Evolutionary conservation across 2,888 invertebrate genomes (phyloP), one percentile per base, ranked within the genome.

Genomic region (Sepiola atlantica): DNA sequence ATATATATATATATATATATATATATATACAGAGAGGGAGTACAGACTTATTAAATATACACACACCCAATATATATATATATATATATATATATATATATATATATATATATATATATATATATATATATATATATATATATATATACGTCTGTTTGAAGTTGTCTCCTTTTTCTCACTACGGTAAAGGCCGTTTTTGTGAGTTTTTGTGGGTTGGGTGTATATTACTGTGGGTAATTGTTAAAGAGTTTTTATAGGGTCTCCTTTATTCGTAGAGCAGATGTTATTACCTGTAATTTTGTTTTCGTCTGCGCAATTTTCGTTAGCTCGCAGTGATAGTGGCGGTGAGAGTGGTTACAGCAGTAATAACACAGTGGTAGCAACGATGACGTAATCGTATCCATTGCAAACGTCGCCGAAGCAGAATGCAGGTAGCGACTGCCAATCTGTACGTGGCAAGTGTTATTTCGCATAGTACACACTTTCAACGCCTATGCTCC

Each of bases 351-450:
- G 61, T 28, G 32, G n/a, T n/a, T 16, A 16, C n/a, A 77, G 32
- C 14, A 32, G 77, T 14, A 77, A 20, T 77, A 77, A 77, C 45
- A 77, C n/a, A n/a, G n/a, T 77, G 32, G 77, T n/a, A 77, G 77
- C n/a, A 77, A n/a, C 77, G 77, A 77, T 77, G 77, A 77, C 77
- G 77, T 77, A 77, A 77, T 77, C 32, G 77, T 77, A 77, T 77
- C 14, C 77, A 77, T n/a, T 77, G 16, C n/a, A 77, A 77, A 16
- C 16, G 6, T n/a, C 14, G n/a, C 32, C n/a, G n/a, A 32, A 32
- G 14, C 77, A 21, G 77, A 10, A 32, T 16, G 2, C 77, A 21
- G 77, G 16, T 3, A 77, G 21, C 28, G 14, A 57, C 57, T 57
- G 57, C 21, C 6, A 6, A 21, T 57, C 20, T 77, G 77, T 77